phyloP scores from a whole-genome alignment of 2,113 vertebrate species.

The Ciconia boyciana region DNA sequence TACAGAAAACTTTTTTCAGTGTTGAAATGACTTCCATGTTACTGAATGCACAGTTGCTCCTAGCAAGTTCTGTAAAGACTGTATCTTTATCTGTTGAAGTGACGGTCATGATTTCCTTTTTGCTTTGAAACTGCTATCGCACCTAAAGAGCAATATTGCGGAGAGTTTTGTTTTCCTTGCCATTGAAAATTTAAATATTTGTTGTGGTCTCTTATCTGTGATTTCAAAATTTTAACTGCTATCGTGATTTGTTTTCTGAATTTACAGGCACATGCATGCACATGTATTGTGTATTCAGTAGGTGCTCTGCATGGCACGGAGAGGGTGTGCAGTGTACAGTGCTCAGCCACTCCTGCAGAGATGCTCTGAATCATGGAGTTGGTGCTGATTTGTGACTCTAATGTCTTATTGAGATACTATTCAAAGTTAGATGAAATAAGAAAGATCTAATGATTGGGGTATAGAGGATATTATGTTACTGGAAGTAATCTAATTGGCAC shows the following conservation, averaged over 20 bases:
- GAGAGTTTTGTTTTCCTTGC: neutral
- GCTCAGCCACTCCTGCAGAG: neutral
- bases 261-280: rapidly evolving
- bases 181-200: neutral
- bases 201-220: neutral
- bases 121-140: neutral
- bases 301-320: neutral
- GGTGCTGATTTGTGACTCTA: neutral
- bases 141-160: neutral
- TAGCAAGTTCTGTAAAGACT: neutral
- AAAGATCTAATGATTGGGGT: neutral
- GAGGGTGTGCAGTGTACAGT: neutral
- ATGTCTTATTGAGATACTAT: neutral
- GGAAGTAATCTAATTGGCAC: neutral
- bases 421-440: neutral
- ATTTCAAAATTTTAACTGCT: neutral
- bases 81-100: neutral
- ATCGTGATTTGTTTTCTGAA: neutral
- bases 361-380: neutral
- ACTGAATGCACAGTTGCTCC: neutral
- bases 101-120: neutral
- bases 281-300: neutral
- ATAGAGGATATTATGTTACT: neutral
- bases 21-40: neutral
- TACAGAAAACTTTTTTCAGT: neutral